phyloP scores from a whole-genome alignment of 1,140 invertebrate species.

The Trypoxylus dichotomus region DNA sequence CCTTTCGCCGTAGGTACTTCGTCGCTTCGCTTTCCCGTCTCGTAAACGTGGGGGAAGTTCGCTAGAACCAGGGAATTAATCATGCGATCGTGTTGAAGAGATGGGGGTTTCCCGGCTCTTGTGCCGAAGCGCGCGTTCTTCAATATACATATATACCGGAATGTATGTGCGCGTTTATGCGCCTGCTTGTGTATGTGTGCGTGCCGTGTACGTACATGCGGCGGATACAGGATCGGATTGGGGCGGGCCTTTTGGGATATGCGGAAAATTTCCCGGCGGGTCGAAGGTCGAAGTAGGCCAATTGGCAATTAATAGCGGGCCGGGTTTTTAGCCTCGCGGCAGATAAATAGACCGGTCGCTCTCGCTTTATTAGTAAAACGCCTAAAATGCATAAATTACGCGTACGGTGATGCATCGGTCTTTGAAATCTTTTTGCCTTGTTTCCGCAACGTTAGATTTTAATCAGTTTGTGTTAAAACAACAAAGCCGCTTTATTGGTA shows the following conservation, averaged over 20 bases:
- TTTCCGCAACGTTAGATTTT: not conserved
- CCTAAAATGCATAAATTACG: conserved; percentile 22
- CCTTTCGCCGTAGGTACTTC: conserved; percentile 19
- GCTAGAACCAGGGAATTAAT: conserved; percentile 29
- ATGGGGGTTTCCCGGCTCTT: conserved; percentile 26
- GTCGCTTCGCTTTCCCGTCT: conserved; percentile 22
- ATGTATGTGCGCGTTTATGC: conserved; percentile 19
- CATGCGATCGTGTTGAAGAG: conserved; percentile 25
- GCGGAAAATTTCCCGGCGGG: conserved; percentile 19
- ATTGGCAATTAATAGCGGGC: conserved; percentile 15
- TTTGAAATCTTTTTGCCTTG: not conserved
- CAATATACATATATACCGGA: conserved; percentile 17
- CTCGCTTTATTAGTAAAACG: conserved; percentile 12
- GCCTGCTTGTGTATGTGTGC: not conserved
- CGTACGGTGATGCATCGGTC: not conserved
- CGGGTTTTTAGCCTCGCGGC: conserved; percentile 11
- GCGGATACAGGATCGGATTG: conserved; percentile 14
- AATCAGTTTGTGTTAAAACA: not conserved
- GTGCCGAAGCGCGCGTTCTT: conserved; percentile 19
- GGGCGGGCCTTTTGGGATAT: conserved; percentile 17
- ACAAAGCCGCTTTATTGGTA: not conserved
- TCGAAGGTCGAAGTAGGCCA: conserved; percentile 22
- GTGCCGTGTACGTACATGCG: not conserved
- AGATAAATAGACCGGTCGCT: conserved; percentile 5
- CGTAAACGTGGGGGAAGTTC: conserved; percentile 24